Conservation (phyloP, 1,140 invertebrate species). For the Drosophila pruinosa region DNA sequence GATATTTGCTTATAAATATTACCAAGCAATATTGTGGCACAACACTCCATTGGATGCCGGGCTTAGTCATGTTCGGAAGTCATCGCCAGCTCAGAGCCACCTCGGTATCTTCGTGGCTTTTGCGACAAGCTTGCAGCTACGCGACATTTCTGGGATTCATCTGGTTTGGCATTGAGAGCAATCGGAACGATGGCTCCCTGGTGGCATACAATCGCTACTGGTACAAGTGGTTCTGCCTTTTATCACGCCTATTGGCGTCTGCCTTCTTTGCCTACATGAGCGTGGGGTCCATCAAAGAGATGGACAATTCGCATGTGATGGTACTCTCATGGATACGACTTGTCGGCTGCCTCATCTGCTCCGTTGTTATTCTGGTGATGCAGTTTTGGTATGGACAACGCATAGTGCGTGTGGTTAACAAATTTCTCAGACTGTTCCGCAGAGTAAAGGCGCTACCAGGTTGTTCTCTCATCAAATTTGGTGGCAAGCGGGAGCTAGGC, state of each 20-base stretch:
- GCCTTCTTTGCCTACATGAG: slow-evolving; percentile 6
- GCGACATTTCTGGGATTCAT: slow-evolving; percentile 21
- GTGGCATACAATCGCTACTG: slow-evolving; percentile 27
- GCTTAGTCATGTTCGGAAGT: slow-evolving; percentile 43
- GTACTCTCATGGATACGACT: slow-evolving; percentile 31
- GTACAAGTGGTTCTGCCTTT: slow-evolving; percentile 52
- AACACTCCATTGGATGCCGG: slow-evolving; percentile 16
- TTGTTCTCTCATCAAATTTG: slow-evolving; percentile 27
- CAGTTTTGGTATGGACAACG: slow-evolving; percentile 44
- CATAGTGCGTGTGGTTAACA: slow-evolving; percentile 48
- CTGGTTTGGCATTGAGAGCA: slow-evolving; percentile 27
- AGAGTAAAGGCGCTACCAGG: slow-evolving; percentile 35
- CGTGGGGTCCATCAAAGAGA: not conserved
- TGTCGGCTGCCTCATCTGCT: slow-evolving; percentile 9
- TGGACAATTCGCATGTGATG: slow-evolving; percentile 21
- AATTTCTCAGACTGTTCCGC: slow-evolving; percentile 50
- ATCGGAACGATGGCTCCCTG: slow-evolving; percentile 12
- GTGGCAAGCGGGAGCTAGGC: slow-evolving; percentile 50
- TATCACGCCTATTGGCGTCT: slow-evolving; percentile 10
- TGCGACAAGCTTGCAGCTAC: slow-evolving; percentile 15
- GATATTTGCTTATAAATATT: slow-evolving; percentile 26
- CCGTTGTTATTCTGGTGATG: slow-evolving; percentile 35
- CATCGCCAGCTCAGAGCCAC: slow-evolving; percentile 6
- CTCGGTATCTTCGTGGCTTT: slow-evolving; percentile 7
- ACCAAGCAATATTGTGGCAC: not conserved